Evolutionary conservation across 1,140 invertebrate species (phyloP), one percentile per base, ranked within the genome.

Genomic region (Eufriesea mexicana): DNA sequence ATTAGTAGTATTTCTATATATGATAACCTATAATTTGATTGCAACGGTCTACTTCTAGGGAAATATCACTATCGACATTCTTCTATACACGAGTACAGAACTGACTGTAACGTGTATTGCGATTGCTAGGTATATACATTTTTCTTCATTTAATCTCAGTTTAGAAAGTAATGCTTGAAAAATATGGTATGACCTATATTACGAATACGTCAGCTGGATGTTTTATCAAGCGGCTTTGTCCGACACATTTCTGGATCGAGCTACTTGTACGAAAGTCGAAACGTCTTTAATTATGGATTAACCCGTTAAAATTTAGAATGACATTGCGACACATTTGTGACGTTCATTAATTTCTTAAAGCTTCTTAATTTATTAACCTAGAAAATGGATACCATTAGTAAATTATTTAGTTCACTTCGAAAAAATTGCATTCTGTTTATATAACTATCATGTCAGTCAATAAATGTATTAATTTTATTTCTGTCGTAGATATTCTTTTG

Each of bases 181-280:
- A 68, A 83, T 83, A 47, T 28, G 8, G 16, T 47, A 25, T 62
- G 57, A n/a, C 49, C 42, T 84, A 62, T 59, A 77, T 85, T 64
- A 18, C 18, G 45, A 73, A 61, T 35, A 25, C 68, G 47, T 64
- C 35, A 20, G 70, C 12, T 55, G 28, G 54, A 57, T 55, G 71
- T 73, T 73, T 73, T 57, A 73, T 73, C 23, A 70, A 49, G 45
- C 23, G 16, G n/a, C 10, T 54, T 57, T n/a, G 28, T 23, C 71
- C 5, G 54, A 57, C 71, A 55, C 49, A 42, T 70, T 75, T 61
- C 28, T 47, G 42, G 55, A 47, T 57, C 55, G 5, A 64, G 54
- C 28, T 35, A 71, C 59, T 61, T 66, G 64, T 42, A 35, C 47
- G 28, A 51, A 59, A 51, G 57, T 54, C 16, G 83, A 54, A 18